Evolutionary conservation across 2,888 invertebrate genomes (phyloP).

Genomic region (Clostera curtula): DNA sequence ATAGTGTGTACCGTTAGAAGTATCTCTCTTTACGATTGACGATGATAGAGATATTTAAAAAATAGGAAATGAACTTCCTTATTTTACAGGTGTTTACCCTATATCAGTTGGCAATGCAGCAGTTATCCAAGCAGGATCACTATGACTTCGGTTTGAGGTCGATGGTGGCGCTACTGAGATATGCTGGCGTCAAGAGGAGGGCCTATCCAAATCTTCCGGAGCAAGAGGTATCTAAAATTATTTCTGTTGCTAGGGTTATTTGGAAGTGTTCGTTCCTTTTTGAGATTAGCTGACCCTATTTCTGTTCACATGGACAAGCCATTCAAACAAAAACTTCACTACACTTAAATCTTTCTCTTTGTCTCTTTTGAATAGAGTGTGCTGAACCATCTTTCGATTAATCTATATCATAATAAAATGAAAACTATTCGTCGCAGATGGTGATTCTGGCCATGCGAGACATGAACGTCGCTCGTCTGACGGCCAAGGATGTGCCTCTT

Average conservation of each 20-base stretch:
- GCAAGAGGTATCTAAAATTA: constrained; percentile 79
- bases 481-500: constrained; percentile 88
- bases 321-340: too few species aligned
- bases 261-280: too few species aligned
- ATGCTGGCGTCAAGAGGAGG: constrained; percentile 88
- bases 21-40: too few species aligned
- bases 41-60: too few species aligned
- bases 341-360: too few species aligned
- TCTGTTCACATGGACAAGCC: too few species aligned
- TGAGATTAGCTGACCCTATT: too few species aligned
- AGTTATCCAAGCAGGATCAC: constrained; percentile 91
- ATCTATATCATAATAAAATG: too few species aligned
- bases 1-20: too few species aligned
- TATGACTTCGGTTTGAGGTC: constrained; percentile 94
- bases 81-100: constrained; percentile 80
- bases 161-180: constrained; percentile 88
- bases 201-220: constrained; percentile 80
- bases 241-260: too few species aligned
- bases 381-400: too few species aligned
- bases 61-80: not conserved
- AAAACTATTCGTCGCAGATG: constrained; percentile 63
- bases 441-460: constrained; percentile 90
- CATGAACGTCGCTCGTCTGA: constrained; percentile 91
- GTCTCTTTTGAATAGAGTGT: too few species aligned
- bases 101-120: constrained; percentile 88